Conservation (phyloP, 2,797 vertebrate species). For the Syngnathus rostellatus region DNA sequence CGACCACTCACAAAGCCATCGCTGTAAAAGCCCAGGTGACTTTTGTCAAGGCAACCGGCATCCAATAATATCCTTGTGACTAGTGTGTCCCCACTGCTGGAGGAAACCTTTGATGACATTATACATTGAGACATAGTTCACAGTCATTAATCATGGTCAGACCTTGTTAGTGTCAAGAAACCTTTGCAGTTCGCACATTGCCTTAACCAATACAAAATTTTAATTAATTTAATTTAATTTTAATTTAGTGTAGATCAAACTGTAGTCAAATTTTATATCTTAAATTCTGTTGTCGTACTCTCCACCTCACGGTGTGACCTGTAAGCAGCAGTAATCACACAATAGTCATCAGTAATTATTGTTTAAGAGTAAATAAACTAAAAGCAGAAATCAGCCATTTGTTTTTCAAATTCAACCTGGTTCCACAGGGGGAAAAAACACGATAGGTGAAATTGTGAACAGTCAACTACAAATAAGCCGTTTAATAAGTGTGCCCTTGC, state of each 20-base stretch:
- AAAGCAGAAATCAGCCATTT: no score
- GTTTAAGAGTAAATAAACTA: no score
- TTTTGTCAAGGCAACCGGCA: conserved; percentile 39
- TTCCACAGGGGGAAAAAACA: no score
- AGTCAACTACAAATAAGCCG: no score
- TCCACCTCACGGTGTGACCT: neutral
- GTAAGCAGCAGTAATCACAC: no score
- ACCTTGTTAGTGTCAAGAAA: conserved; percentile 28
- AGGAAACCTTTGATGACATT: conserved; percentile 71
- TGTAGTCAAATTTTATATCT: neutral
- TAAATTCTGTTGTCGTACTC: neutral
- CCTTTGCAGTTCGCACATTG: conserved; percentile 12
- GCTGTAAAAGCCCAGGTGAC: conserved; percentile 23
- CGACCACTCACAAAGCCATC: conserved; percentile 4
- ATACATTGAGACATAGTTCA: conserved; percentile 62
- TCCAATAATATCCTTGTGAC: conserved; percentile 51
- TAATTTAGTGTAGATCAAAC: no score
- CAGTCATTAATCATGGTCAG: conserved; percentile 56
- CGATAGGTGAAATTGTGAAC: no score
- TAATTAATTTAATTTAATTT: no score
- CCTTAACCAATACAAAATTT: neutral
- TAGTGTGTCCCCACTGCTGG: conserved; percentile 43
- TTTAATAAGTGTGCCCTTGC: no score
- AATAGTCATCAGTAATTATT: no score
- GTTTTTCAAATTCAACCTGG: no score